Base-by-base conservation (phyloP, 2,888 invertebrate genomes). In the Seira musarum region DNA sequence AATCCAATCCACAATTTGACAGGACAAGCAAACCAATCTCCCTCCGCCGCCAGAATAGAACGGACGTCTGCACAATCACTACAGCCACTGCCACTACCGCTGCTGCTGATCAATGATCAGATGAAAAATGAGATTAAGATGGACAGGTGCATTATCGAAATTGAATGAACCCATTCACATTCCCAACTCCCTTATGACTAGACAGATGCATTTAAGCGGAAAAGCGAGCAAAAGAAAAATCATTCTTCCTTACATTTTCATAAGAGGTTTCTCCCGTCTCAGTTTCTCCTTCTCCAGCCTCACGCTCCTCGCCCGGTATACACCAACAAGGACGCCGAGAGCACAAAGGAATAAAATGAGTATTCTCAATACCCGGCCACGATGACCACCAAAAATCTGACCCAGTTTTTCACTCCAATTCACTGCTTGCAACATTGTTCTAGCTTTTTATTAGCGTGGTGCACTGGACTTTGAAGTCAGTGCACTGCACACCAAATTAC, bases 351-450 rank as follows among this genome's bases (percentile, higher is more conserved):
- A 87, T 19, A 87, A 77, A 46, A 87, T 80, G 10, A 85, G 76
- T 40, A 86, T 85, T 76, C 85, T 83, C 22, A 85, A 71, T 60
- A 85, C 82, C 67, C 84, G 78, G 60, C 86, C 86, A 60, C 80
- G 81, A 83, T 84, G 84, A 76, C 86, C 86, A 82, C 85, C 85
- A 82, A 86, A 85, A 63, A 85, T 61, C 53, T 85, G 86, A 81
- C 86, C 86, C 85, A 86, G 72, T 85, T 85, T 86, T 61, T 85
- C 85, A 85, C 83, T 83, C 85, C 86, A 86, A 83, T 86, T 86
- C 72, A 86, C 85, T 69, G 85, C 82, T 77, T 84, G 83, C 74
- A 85, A 82, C 85, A 85, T 85, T 80, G 66, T 83, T 74, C 74
- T 63, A 69, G 35, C 46, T 57, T 49, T 22, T 61, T 30, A 8